Base-by-base conservation (phyloP, 2,113 vertebrate genomes). In the Paradoxurus hermaphroditus region DNA sequence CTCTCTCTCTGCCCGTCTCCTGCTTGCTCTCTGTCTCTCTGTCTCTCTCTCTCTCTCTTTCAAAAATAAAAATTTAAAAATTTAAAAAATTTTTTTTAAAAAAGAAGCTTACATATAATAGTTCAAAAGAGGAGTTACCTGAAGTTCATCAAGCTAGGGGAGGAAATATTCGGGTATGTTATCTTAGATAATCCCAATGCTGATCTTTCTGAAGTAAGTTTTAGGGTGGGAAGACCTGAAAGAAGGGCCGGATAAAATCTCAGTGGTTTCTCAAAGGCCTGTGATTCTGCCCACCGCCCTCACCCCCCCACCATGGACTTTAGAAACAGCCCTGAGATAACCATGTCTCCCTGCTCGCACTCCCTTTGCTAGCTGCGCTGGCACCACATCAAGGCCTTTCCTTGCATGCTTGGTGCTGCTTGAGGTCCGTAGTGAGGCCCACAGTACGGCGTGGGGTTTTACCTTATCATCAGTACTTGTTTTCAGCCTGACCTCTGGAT, bases 401-500 rank as follows among this genome's bases (percentile, higher is more conserved):
- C 44, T 73, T 8, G 18, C 0, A 0, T 68, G 63, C 70, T 31
- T 68, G 34, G 4, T 39, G 83, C 41, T 90, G 41, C n/a, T 44
- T 53, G 63, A 86, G 78, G 59, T 86, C 36, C 36, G 2, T 14
- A 36, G 34, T 16, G 53, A 79, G 75, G 78, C 68, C 36, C 5
- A 6, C 36, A 9, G 2, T 46, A n/a, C 13, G 27, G 53, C 25
- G 0, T 15, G 25, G 65, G 41, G 18, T 70, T 93, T 89, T 82
- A 75, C 88, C 86, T 82, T 95, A 73, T 95, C 93, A 19, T 77
- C 63, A 23, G 62, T 65, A 27, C 49, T 92, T 79, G 88, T 82
- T 70, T 95, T 78, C 85, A 93, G 46, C 59, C 93, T 96, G 95
- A 98, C 83, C 93, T 96, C 75, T 97, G 86, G 56, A 19, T 95